Base-by-base conservation (phyloP, 2,113 vertebrate species). In the Anser cygnoides region DNA sequence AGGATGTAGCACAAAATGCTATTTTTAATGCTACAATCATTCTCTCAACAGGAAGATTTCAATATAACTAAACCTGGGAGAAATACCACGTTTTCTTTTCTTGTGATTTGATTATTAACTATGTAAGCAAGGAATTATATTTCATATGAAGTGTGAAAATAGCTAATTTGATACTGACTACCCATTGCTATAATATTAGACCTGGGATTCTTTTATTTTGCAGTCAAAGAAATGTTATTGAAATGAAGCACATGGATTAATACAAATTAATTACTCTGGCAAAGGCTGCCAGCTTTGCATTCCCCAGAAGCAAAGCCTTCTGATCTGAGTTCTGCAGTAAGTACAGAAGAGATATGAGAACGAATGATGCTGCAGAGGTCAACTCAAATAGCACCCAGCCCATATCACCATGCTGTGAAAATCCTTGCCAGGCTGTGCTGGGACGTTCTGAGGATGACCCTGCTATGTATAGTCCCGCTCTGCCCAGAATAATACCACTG, bases 181-280 rank as follows among this genome's bases (percentile, higher is more conserved):
- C 35, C 11, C 10, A 1, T 35, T 77, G 22, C 46, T 63, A 12
- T 16, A 49, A 22, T 59, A 75, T 26, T 80, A 87, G 39, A 44
- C 49, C 50, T 72, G 3, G 0, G 5, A 37, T 44, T 86, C 39
- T 62, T 33, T 39, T 20, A 29, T 50, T 93, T 85, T 89, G 6
- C 50, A 50, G 46, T 62, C 41, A 76, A 44, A 77, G 15, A 75
- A 77, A 66, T 11, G 23, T 88, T 79, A 89, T 35, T 76, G 74
- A 92, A 92, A 82, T 76, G 44, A 95, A 87, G 55, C 18, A 25
- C 35, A 89, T 2, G 0, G 58, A 86, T 80, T 92, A 89, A 92
- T 85, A 83, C 18, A 85, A 95, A 95, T 93, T 88, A 95, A 93
- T 97, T 97, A 98, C 96, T 97, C 97, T 96, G 97, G 68, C 97